Conservation (phyloP, 2,797 vertebrate species). For the Chaunax sp. region DNA sequence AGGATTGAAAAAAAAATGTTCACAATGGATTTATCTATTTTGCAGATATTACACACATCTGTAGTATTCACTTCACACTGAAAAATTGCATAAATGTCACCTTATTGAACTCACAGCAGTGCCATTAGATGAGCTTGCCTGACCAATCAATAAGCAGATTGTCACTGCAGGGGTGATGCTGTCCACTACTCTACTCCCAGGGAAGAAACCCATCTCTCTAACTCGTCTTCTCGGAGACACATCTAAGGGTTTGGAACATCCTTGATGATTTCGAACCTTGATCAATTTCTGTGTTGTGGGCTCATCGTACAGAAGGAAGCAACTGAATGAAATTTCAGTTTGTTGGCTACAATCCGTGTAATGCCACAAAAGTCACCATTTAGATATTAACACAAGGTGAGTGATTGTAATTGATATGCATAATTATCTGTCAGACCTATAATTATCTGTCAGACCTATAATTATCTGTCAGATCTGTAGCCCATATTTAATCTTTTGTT, state of each 20-base stretch:
- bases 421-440: slow-evolving; percentile 3
- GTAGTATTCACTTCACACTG: no score
- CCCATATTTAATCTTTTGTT: not conserved
- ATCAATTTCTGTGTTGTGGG: not conserved
- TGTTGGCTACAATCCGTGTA: not conserved
- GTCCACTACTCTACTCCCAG: no score
- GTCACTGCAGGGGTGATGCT: no score
- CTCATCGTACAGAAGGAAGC: not conserved
- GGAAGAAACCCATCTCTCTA: no score
- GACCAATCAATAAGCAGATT: no score
- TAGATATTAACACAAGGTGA: not conserved
- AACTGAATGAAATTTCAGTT: not conserved
- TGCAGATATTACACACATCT: no score
- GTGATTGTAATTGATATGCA: not conserved
- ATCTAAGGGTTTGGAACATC: not conserved
- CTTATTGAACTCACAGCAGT: no score
- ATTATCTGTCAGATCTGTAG: not conserved
- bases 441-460: not conserved
- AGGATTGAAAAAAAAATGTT: no score
- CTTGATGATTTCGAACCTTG: not conserved
- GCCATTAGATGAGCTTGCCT: no score
- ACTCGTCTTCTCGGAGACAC: not conserved
- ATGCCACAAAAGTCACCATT: not conserved
- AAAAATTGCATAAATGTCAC: no score
- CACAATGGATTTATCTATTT: no score